Base-by-base conservation (phyloP, 1,140 invertebrate genomes). In the Archegozetes longisetosus region DNA sequence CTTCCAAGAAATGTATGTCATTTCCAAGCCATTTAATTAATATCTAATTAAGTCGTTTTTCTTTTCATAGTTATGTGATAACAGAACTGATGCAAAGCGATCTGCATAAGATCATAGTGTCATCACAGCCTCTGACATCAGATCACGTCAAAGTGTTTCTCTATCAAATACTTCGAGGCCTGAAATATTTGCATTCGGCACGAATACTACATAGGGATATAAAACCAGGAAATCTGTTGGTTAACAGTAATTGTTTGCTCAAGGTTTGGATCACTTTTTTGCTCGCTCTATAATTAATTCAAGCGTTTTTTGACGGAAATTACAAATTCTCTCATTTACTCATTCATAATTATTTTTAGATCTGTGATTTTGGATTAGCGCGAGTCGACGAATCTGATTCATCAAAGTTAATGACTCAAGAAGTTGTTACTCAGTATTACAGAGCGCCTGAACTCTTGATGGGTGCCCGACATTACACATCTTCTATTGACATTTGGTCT, bases 141-240 rank as follows among this genome's bases (percentile, higher is more conserved):
- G 94, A 98, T 78, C 95, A 99, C 80, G 95, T 98, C 74, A 98
- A 99, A 83, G 91, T 99, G 74, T 99, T 99, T 82, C 86, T 98
- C 64, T 99, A 99, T 77, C 95, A 99, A 79, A 98, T 98, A 74
- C 82, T 98, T 67, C 82, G 95, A 80, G 95, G 90, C 88, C 78
- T 98, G 64, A 97, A 98, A 75, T 98, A 98, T 79, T 79, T 98
- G 63, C 94, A 98, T 77, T 96, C 93, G 54, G 91, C 94, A 24
- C 81, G 88, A 69, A 96, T 98, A 71, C 79, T 98, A 51, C 95
- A 98, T 77, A 80, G 95, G 70, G 95, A 98, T 75, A 97, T 98
- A 68, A 98, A 98, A 72, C 94, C 94, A n/a, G 93, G 93, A 60
- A 98, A 98, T 75, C 78, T 98, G 60, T 79, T 98, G 67, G 93